Conservation (phyloP, 1,140 invertebrate species). For the Ctenoplectra terminalis region DNA sequence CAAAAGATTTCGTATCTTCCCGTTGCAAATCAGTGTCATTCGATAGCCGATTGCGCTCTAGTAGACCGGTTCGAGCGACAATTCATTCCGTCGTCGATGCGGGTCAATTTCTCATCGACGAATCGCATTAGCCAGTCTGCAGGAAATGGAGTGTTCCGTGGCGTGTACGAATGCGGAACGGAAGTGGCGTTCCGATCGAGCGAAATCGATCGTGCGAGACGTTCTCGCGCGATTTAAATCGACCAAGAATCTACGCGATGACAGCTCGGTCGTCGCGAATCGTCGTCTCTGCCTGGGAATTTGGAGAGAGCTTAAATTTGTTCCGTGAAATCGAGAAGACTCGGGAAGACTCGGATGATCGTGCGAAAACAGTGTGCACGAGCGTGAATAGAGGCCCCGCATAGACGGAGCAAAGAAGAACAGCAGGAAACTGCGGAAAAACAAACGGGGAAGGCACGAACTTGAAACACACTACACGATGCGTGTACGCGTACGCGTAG, state of each 20-base stretch:
- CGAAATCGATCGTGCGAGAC: slow-evolving; percentile 11
- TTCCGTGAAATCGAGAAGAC: too few species aligned
- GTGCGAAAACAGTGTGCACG: neutral
- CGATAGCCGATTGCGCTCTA: neutral
- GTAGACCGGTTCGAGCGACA: neutral
- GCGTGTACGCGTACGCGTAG: too few species aligned
- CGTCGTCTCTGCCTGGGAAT: neutral
- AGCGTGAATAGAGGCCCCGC: neutral
- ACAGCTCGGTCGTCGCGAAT: too few species aligned
- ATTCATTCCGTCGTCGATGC: neutral
- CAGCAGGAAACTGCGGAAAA: slow-evolving; percentile 20
- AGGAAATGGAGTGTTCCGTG: slow-evolving; percentile 16
- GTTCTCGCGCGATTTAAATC: neutral
- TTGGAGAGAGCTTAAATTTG: neutral
- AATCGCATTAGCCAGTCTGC: slow-evolving; percentile 1
- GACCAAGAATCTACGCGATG: neutral
- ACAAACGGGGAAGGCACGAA: slow-evolving; percentile 22
- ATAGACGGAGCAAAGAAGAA: too few species aligned
- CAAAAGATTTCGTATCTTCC: too few species aligned
- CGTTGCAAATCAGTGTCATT: neutral
- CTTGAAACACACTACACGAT: too few species aligned
- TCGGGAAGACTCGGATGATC: neutral
- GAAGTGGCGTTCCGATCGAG: slow-evolving; percentile 15
- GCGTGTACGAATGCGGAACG: neutral
- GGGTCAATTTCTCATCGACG: slow-evolving; percentile 1